Base-by-base conservation (phyloP, 2,797 vertebrate species). In the Acomys russatus region DNA sequence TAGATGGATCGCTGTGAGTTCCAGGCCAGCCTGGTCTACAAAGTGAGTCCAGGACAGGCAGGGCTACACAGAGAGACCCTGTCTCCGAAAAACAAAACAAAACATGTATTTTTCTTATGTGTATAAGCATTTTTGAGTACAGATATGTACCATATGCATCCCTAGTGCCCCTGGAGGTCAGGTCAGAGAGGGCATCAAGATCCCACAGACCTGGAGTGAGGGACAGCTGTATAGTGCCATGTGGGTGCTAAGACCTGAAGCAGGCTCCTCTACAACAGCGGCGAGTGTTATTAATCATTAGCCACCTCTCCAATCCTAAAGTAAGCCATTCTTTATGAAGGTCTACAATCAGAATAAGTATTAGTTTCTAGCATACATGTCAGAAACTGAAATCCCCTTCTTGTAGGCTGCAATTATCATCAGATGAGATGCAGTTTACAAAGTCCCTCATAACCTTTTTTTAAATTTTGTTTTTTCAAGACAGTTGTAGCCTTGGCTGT, bases 321-420 rank as follows among this genome's bases (percentile, higher is more conserved):
- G 28, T 54, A 87, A 54, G 56, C 9, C 71, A 83, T 6, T 82
- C 49, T 86, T 71, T 66, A 95, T 56, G 76, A 94, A 84, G 20
- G 5, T 44, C 17, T 82, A 73, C 11, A 82, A 70, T 9, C 30
- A 70, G 18, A 33, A 28, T 6, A 66, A 76, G 54, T 14, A 30
- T 70, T 49, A 59, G 56, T 78, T 93, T 93, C 54, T 87, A 51
- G 17, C 4, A 90, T 9, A 68, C n/a, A 82, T 71, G 77, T 92
- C 61, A 90, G 77, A 95, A 95, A 89, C n/a, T 84, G 63, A 92
- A 73, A 93, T 94, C 33, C 61, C 9, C n/a, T 88, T 61, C 23
- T 87, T 73, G 76, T 30, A 87, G 64, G 23, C 22, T 88, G 54
- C 51, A 90, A 82, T 17, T 73, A 38, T 89, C 68, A 85, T 64